Evolutionary conservation across 1,140 invertebrate species (phyloP), one percentile per base, ranked within the genome.

Genomic region (Magallana angulata): DNA sequence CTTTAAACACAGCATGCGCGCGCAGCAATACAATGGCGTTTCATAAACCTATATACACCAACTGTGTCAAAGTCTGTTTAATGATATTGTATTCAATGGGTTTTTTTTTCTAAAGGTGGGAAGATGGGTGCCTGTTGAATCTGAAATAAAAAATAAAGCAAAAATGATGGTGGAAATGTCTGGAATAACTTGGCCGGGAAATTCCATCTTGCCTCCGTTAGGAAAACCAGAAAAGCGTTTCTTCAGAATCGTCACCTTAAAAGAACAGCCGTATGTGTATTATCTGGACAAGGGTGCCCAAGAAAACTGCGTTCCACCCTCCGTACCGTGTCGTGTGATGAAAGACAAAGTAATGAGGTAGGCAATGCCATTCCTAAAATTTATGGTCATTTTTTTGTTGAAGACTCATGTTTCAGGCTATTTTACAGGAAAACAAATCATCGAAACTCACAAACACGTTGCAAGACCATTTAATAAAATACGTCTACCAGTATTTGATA

Each of bases 161-260:
- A 24, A 76, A 36, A 89, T 89, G 88, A 12, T 97, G 6, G 95
- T 99, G 16, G 97, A 98, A 92, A 99, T 99, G 90, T 98, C 99
- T 94, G 98, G 99, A 94, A 99, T 99, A 81, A 98, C 99, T 7
- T 99, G 99, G 99, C 99, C 99, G 0, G 98, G 98, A 12, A 97
- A 98, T 90, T 97, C 97, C 89, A 97, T 98, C 92, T 98, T 98
- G 30, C 98, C 98, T n/a, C 99, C 99, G 0, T 97, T 98, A 94
- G 98, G 98, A 48, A 98, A 99, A 12, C 98, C 99, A 0, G 98
- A 99, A 94, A 99, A 99, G 94, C 99, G 99, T 95, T 97, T 98
- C 95, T 96, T 99, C 92, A 97, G 97, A 94, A 98, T 99, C 84
- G 98, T 98, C 18, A 99, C 99, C 94, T 95, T 99, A 84, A 98